These are phyloP conservation scores for Sebastes cheni DNA, from an alignment of 2,797 vertebrate genomes.

Conservation along the genomic window DNA sequence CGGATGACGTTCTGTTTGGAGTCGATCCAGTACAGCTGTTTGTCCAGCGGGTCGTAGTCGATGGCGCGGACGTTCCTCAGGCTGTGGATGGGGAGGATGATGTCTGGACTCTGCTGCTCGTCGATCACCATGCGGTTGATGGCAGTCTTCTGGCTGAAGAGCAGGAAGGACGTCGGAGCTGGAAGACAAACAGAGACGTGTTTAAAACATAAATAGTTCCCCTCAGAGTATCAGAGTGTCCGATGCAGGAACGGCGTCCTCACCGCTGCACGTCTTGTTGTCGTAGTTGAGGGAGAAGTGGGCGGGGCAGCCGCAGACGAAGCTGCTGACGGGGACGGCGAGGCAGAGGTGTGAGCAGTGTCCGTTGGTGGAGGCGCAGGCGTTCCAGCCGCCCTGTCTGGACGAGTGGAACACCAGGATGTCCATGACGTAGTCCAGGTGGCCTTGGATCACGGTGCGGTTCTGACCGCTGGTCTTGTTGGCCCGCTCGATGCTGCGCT, in stretches of 20 bases:
- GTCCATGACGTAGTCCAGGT: conserved; percentile 98
- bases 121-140: conserved; percentile 99
- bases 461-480: conserved; percentile 98
- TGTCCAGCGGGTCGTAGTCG: conserved; percentile 95
- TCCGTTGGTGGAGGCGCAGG: conserved; percentile 94
- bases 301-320: conserved; percentile 94
- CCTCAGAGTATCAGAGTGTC: too few relatives aligned
- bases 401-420: conserved; percentile 98
- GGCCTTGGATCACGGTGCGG: conserved; percentile 95
- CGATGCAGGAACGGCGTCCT: conserved; percentile 52
- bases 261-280: conserved; percentile 97
- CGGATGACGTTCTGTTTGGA: conserved; percentile 94
- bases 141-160: conserved; percentile 97
- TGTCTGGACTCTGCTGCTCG: conserved; percentile 97
- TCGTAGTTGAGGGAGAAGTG: conserved; percentile 94
- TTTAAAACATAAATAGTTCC: too few relatives aligned
- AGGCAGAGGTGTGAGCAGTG: conserved; percentile 98
- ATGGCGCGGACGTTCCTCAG: conserved; percentile 94
- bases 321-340: conserved; percentile 90
- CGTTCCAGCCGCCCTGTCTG: conserved; percentile 95
- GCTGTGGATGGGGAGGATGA: conserved; percentile 96
- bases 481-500: conserved; percentile 97
- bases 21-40: conserved; percentile 98
- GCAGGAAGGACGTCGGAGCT: conserved; percentile 95
- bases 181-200: conserved; percentile 4